Evolutionary conservation across 1,140 invertebrate genomes (phyloP).

Genomic region (Micrasema minimum): DNA sequence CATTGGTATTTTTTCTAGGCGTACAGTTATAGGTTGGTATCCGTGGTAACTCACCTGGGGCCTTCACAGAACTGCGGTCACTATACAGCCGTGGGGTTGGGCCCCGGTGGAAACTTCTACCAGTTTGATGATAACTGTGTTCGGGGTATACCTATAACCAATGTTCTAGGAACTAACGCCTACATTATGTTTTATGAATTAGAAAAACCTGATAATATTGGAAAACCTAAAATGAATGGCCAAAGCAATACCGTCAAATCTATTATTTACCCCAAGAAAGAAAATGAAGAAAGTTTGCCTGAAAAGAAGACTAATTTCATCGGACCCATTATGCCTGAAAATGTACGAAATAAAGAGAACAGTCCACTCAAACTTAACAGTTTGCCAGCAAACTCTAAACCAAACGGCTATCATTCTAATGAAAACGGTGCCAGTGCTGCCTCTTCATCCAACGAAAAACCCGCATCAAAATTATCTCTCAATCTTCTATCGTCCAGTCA

Average conservation of each 20-base stretch:
- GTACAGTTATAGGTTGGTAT: conserved; percentile 93
- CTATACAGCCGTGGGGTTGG: conserved; percentile 92
- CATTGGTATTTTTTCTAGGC: conserved; percentile 63
- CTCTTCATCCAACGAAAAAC: conserved; percentile 10
- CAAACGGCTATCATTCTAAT: neutral
- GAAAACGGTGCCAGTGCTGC: conserved; percentile 14
- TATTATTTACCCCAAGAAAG: conserved; percentile 43
- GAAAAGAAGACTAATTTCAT: conserved; percentile 59
- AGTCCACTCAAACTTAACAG: conserved; percentile 34
- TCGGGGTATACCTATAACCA: conserved; percentile 75
- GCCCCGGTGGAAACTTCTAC: conserved; percentile 85
- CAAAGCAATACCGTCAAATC: conserved; percentile 46
- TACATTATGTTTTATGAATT: conserved; percentile 93
- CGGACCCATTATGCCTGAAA: conserved; percentile 59
- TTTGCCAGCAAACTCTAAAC: conserved; percentile 9
- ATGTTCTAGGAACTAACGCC: conserved; percentile 83
- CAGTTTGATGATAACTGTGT: conserved; percentile 83
- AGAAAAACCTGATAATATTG: conserved; percentile 63
- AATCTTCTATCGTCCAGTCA: conserved; percentile 2
- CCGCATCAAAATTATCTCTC: conserved; percentile 11
- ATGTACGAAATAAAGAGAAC: conserved; percentile 52
- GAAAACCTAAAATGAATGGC: conserved; percentile 56
- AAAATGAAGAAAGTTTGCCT: conserved; percentile 56
- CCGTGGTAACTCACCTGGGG: conserved; percentile 96
- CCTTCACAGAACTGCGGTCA: conserved; percentile 95